A percentile compares a stretch with the other conserved stretches of the same genome.
Conservation (phyloP, 2,888 invertebrate species). For the Amorpha juglandis region DNA sequence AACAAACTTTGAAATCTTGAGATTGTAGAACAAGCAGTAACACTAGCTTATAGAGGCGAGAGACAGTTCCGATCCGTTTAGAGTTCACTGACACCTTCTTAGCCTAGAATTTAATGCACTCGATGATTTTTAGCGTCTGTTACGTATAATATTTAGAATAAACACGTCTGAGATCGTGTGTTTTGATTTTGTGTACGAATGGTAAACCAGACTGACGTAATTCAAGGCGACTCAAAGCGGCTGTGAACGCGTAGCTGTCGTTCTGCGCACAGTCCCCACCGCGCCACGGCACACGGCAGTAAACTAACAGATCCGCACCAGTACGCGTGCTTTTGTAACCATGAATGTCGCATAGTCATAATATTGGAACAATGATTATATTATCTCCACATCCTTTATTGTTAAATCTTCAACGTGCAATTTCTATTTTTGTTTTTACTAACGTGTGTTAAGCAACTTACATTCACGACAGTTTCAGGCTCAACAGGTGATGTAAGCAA, state of each 20-base stretch:
- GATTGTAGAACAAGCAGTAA: conserved; percentile 46
- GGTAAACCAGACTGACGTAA: conserved; percentile 69
- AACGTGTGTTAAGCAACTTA: background rate
- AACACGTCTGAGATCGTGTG: conserved; percentile 50
- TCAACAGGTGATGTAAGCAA: background rate
- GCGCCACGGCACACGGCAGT: conserved; percentile 50
- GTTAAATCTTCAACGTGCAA: conserved; percentile 15
- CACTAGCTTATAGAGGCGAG: conserved; percentile 32
- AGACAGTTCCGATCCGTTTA: conserved; percentile 40
- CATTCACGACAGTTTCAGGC: background rate
- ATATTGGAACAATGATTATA: conserved; percentile 22
- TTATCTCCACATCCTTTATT: conserved; percentile 4
- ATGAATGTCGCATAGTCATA: conserved; percentile 23
- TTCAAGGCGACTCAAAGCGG: conserved; percentile 55
- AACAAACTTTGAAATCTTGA: conserved; percentile 49
- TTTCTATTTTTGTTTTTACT: background rate
- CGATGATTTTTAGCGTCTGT: conserved; percentile 31
- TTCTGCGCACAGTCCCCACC: conserved; percentile 50
- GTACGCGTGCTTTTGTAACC: conserved; percentile 68
- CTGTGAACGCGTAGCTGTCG: conserved; percentile 41
- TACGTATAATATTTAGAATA: conserved; percentile 34
- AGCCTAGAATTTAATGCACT: conserved; percentile 26
- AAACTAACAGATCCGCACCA: conserved; percentile 60
- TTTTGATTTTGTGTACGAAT: conserved; percentile 55
- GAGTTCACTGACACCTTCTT: conserved; percentile 59